phyloP scores from a whole-genome alignment of 2,797 vertebrate species.

The Geotrypetes seraphini region DNA sequence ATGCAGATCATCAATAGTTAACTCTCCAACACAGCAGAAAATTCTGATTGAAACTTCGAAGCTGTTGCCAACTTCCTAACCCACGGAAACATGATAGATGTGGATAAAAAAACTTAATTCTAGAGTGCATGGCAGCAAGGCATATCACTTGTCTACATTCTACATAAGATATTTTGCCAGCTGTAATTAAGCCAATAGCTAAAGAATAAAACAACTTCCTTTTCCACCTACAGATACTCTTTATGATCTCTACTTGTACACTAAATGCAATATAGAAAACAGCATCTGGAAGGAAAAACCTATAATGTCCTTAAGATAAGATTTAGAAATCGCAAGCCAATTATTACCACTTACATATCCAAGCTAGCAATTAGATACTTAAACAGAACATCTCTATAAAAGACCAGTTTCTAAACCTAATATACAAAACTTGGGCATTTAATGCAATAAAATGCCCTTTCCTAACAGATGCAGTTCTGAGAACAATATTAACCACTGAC shows the following conservation, averaged over 20 bases:
- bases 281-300: background rate
- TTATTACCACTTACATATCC: background rate
- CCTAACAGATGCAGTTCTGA: background rate
- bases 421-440: constrained; percentile 2
- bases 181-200: constrained; percentile 7
- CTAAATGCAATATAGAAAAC: accelerated
- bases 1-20: constrained; percentile 37
- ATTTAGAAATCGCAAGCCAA: background rate
- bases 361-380: background rate
- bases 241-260: background rate
- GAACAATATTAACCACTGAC: background rate
- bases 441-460: background rate
- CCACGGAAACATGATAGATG: constrained; percentile 10
- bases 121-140: constrained; percentile 8
- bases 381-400: background rate
- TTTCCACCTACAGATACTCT: background rate
- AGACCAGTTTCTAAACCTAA: too few species aligned
- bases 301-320: background rate
- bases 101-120: constrained; percentile 16
- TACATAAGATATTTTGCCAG: constrained; percentile 6
- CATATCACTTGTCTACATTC: constrained; percentile 6
- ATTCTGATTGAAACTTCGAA: constrained; percentile 13
- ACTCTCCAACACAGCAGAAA: constrained; percentile 23
- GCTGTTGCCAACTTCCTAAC: constrained; percentile 5
- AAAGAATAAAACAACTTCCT: background rate